These are phyloP conservation scores for Siphamia tubifer DNA, from an alignment of 2,113 vertebrate species.

Conservation along the genomic window DNA sequence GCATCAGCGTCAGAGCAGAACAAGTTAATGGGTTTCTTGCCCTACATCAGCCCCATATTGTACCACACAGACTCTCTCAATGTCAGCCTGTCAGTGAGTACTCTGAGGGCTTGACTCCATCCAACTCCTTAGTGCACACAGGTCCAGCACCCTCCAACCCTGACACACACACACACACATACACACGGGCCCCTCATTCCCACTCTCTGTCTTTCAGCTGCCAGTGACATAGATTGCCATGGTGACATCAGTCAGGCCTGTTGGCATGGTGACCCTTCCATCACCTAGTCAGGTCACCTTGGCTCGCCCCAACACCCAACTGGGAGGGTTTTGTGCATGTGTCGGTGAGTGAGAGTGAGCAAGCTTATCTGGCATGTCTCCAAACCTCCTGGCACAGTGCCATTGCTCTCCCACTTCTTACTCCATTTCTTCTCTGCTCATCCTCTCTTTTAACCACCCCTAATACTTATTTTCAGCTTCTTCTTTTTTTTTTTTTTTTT, in stretches of 20 bases:
- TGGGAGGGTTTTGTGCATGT: not conserved
- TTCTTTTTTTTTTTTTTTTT: no score
- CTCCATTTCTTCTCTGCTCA: conserved; percentile 1
- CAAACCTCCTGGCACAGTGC: conserved; percentile 40
- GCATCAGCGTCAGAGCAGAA: conserved; percentile 13
- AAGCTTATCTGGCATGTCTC: conserved; percentile 37
- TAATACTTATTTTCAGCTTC: no score
- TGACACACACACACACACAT: not conserved
- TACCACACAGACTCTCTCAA: conserved; percentile 55
- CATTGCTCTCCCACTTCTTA: conserved; percentile 21
- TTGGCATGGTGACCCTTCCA: conserved; percentile 64
- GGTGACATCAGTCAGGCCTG: conserved; percentile 51
- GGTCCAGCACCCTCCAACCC: not conserved
- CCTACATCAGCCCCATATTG: conserved; percentile 56
- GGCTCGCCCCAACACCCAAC: conserved; percentile 31
- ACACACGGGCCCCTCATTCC: not conserved
- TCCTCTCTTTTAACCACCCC: not conserved
- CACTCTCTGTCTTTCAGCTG: not conserved
- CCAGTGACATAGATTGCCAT: conserved; percentile 41
- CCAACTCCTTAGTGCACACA: conserved; percentile 23
- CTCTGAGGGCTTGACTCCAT: conserved; percentile 52
- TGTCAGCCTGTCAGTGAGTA: conserved; percentile 59
- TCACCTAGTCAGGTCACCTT: conserved; percentile 69
- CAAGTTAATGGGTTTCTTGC: conserved; percentile 53
- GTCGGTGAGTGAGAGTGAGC: not conserved